Evolutionary conservation across 2,797 vertebrate species (phyloP).

Genomic region (Cephalopachus bancanus): DNA sequence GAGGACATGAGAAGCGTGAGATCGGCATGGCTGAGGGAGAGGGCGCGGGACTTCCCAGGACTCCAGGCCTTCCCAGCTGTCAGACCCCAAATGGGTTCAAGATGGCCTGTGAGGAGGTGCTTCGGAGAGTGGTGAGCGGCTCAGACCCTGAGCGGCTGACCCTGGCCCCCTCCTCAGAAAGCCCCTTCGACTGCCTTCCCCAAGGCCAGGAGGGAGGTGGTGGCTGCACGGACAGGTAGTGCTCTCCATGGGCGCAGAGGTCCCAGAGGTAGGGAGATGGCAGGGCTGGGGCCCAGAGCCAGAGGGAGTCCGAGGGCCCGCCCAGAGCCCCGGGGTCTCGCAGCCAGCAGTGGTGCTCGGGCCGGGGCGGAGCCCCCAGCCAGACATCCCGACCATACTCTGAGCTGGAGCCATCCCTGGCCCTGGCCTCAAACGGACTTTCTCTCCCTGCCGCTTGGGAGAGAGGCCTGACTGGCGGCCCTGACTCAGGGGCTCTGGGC

Average conservation of each 20-base stretch:
- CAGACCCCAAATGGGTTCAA: constrained; percentile 57
- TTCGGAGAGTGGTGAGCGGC: accelerated
- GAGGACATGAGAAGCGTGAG: background rate
- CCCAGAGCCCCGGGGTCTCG: background rate
- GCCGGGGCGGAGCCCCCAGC: background rate
- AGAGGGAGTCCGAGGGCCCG: background rate
- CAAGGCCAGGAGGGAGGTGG: background rate
- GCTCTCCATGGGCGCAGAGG: background rate
- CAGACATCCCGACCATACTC: background rate
- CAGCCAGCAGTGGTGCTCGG: background rate
- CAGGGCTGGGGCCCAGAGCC: background rate
- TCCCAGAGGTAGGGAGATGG: background rate
- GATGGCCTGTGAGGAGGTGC: background rate
- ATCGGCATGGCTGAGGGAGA: background rate
- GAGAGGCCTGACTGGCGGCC: background rate
- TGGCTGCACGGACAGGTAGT: background rate
- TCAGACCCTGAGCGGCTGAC: accelerated
- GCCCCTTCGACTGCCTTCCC: background rate
- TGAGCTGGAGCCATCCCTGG: background rate
- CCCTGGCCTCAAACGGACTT: background rate
- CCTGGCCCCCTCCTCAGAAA: background rate
- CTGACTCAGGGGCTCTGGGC: background rate
- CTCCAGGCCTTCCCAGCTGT: constrained; percentile 63
- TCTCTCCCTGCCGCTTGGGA: background rate
- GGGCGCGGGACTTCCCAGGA: background rate